These are phyloP conservation scores for Caretta caretta DNA, from an alignment of 2,113 vertebrate genomes.

Conservation along the genomic window DNA sequence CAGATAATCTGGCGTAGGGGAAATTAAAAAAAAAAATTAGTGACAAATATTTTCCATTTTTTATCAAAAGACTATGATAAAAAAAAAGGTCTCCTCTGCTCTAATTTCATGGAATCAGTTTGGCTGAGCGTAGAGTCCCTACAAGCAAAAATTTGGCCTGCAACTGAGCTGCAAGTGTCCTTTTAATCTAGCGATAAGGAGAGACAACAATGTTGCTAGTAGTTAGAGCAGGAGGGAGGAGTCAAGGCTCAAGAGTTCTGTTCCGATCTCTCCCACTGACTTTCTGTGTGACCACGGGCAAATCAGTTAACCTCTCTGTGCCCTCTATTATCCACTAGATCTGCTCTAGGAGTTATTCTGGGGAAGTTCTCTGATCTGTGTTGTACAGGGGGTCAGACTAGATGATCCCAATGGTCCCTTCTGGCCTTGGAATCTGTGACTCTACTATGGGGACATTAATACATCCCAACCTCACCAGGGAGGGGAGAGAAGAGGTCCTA, in stretches of 20 bases:
- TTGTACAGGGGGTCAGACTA: neutral
- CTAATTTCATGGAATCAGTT: neutral
- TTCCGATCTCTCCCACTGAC: neutral
- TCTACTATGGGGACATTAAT: accelerated
- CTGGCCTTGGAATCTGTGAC: neutral
- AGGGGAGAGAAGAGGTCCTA: accelerated
- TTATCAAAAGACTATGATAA: neutral
- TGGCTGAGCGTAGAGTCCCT: neutral
- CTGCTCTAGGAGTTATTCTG: neutral
- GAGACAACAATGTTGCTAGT: accelerated
- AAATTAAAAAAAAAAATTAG: neutral
- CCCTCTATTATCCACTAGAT: neutral
- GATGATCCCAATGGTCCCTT: neutral
- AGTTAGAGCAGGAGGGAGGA: neutral
- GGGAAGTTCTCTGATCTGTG: neutral
- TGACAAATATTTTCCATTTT: neutral
- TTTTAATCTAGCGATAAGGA: neutral
- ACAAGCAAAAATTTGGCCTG: neutral
- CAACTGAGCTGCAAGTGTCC: neutral
- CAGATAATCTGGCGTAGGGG: neutral
- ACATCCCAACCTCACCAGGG: no score
- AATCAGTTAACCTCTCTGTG: neutral
- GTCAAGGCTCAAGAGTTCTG: neutral
- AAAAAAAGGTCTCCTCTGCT: neutral
- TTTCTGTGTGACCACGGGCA: neutral